Evolutionary conservation across 2,888 invertebrate species (phyloP).

Genomic region (Strigamia maritima): DNA sequence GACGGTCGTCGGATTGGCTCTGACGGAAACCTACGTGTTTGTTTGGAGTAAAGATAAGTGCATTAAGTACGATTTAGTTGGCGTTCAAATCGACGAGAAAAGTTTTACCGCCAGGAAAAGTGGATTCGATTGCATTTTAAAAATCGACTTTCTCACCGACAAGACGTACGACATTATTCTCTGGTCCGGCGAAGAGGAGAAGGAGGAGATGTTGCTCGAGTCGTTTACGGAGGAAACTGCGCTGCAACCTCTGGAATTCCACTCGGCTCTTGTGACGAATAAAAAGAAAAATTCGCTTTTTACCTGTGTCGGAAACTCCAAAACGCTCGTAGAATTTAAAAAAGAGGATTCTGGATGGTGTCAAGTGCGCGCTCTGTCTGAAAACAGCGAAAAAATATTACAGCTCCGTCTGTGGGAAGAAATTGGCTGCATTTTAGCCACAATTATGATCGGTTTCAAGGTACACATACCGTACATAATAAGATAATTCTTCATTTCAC

Average conservation of each 20-base stretch:
- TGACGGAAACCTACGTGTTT: slow-evolving; percentile 69
- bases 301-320: slow-evolving; percentile 56
- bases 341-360: slow-evolving; percentile 41
- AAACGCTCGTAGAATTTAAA: not conserved
- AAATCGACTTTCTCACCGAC: slow-evolving; percentile 60
- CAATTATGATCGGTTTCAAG: slow-evolving; percentile 44
- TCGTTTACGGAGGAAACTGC: slow-evolving; percentile 57
- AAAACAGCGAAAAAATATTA: slow-evolving; percentile 65
- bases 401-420: slow-evolving; percentile 79
- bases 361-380: slow-evolving; percentile 47
- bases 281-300: slow-evolving; percentile 66
- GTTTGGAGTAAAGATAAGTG: slow-evolving; percentile 73
- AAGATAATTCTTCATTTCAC: too few relatives aligned
- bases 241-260: slow-evolving; percentile 58
- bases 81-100: slow-evolving; percentile 38
- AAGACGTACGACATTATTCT: slow-evolving; percentile 64
- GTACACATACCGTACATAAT: too few relatives aligned
- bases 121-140: not conserved
- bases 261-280: slow-evolving; percentile 67
- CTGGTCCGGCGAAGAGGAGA: slow-evolving; percentile 74
- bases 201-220: slow-evolving; percentile 67
- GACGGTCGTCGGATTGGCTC: slow-evolving; percentile 63
- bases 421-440: slow-evolving; percentile 74
- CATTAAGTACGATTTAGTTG: slow-evolving; percentile 62
- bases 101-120: not conserved